Conservation (phyloP, 2,888 invertebrate species). For the Mesoligia furuncula region DNA sequence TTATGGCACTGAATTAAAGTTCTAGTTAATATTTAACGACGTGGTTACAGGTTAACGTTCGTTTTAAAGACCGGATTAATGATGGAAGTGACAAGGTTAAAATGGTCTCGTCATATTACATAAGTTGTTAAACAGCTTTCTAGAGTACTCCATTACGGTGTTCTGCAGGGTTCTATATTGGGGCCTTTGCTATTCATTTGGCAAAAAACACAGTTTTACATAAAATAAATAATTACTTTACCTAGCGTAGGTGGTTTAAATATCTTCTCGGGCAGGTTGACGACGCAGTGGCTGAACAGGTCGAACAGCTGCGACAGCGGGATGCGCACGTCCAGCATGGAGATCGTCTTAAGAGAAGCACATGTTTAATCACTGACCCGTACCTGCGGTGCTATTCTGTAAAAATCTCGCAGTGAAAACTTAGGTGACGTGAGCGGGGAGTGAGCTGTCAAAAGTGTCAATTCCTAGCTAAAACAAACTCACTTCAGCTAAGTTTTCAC, state of each 20-base stretch:
- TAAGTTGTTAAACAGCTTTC: conserved; percentile 11
- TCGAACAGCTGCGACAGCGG: conserved; percentile 96
- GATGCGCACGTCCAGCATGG: conserved; percentile 96
- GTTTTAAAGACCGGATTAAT: conserved; percentile 32
- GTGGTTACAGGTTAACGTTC: conserved; percentile 30
- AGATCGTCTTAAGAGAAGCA: conserved; percentile 92
- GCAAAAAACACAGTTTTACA: background rate
- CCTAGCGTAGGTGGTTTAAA: conserved; percentile 79
- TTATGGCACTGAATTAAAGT: conserved; percentile 39
- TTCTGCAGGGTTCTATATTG: too few species aligned
- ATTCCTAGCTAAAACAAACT: too few species aligned
- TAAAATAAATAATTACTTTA: conserved; percentile 47
- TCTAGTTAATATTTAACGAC: conserved; percentile 36
- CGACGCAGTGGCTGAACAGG: conserved; percentile 97
- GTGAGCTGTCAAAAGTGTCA: too few species aligned
- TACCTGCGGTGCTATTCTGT: too few species aligned
- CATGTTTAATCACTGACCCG: background rate
- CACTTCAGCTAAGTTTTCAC: too few species aligned
- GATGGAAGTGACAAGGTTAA: conserved; percentile 31
- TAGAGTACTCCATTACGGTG: too few species aligned
- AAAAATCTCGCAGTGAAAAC: too few species aligned
- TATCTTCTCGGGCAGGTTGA: conserved; percentile 88
- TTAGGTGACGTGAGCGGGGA: too few species aligned
- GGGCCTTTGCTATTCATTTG: too few species aligned
- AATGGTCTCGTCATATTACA: background rate